Base-by-base conservation (phyloP, 2,888 invertebrate species). In the Axea sp. region DNA sequence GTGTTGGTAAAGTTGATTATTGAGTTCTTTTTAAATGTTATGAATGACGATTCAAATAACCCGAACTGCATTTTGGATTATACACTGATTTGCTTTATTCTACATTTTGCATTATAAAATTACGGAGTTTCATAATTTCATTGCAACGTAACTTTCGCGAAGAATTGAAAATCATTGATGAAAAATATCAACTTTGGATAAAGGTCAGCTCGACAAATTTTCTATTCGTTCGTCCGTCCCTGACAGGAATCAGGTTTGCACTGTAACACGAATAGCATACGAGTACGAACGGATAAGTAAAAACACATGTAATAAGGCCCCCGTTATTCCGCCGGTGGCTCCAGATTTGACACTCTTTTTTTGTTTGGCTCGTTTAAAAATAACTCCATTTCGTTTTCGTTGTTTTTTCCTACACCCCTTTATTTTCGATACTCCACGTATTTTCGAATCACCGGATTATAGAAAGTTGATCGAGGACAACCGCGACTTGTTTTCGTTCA, bases 171-270 rank as follows among this genome's bases (percentile, higher is more conserved):
- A n/a, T n/a, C n/a, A n/a, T n/a, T n/a, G n/a, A n/a, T n/a, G n/a
- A n/a, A n/a, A n/a, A n/a, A n/a, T n/a, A n/a, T n/a, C n/a, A n/a
- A n/a, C n/a, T n/a, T n/a, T n/a, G n/a, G n/a, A n/a, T n/a, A 41
- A 59, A 59, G 59, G 59, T 68, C 68, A 59, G 2, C 47, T 8
- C 5, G n/a, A 7, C 19, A 24, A 24, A 31, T 1, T 11, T 33
- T 19, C 26, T 9, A 6, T 31, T 28, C 4, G 24, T 59, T 53
- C 6, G 51, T 41, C 43, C 53, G 68, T 43, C 60, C 62, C 59
- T 65, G 57, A 41, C 31, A 28, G 45, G 39, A 73, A 73, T 60
- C 65, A 60, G 59, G 59, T 65, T 57, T 64, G 59, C 65, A 53
- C 45, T 45, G 37, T 59, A 73, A 65, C 51, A 59, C 59, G 65